phyloP scores from a whole-genome alignment of 1,140 invertebrate species.

The Onthophagus taurus region DNA sequence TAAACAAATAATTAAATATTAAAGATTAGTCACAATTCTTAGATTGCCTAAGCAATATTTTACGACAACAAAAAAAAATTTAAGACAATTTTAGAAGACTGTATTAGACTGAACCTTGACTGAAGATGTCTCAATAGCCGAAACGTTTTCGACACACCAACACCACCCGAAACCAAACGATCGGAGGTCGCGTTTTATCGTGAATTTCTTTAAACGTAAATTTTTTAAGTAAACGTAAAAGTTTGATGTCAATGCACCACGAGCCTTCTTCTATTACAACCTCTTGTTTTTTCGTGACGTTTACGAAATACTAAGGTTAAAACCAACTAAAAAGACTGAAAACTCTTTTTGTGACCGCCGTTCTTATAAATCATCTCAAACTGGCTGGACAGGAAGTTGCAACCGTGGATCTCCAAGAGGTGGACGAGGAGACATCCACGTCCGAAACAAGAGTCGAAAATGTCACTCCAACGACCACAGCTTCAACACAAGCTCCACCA shows the following conservation, averaged over 20 bases:
- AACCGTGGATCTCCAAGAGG: conserved; percentile 32
- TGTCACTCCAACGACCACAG: conserved; percentile 9
- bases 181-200: too few species aligned
- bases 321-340: conserved; percentile 1
- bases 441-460: conserved; percentile 16
- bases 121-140: conserved; percentile 3
- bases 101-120: conserved; percentile 13
- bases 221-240: background rate
- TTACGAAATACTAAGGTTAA: background rate
- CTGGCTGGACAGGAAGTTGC: conserved; percentile 34
- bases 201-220: background rate
- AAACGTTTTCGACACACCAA: conserved; percentile 9
- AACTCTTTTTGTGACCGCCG: background rate
- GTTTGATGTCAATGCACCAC: background rate
- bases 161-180: too few species aligned
- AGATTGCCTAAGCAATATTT: too few species aligned
- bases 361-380: conserved; percentile 14
- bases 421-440: conserved; percentile 26
- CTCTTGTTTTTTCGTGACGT: too few species aligned
- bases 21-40: too few species aligned
- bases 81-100: conserved; percentile 14
- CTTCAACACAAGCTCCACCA: conserved; percentile 16
- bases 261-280: too few species aligned
- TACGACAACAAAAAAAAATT: background rate
- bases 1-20: background rate